Evolutionary conservation across 2,113 vertebrate species (phyloP).

Genomic region (Zosterops hypoxanthus): DNA sequence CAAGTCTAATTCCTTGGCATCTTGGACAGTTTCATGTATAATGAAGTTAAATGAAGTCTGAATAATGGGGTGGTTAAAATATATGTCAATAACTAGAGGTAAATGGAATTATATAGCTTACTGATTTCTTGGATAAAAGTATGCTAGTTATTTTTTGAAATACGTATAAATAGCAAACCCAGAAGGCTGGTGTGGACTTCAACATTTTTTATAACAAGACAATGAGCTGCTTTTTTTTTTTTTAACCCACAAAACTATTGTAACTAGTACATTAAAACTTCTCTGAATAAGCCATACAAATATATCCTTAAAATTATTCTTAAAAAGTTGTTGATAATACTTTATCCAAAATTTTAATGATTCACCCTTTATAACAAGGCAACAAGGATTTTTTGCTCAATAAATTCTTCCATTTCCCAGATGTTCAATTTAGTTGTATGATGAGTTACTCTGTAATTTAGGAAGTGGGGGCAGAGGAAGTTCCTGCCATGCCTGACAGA

Average conservation of each 20-base stretch:
- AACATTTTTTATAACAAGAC: neutral
- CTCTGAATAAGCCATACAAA: neutral
- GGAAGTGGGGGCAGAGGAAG: neutral
- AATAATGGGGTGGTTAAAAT: neutral
- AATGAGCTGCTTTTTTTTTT: neutral
- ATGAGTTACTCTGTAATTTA: neutral
- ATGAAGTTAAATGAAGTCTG: neutral
- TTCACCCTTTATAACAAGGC: neutral
- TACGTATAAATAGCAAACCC: neutral
- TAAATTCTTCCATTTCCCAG: neutral
- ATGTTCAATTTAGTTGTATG: neutral
- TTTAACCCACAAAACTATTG: rapidly evolving
- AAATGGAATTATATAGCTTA: neutral
- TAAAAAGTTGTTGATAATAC: neutral
- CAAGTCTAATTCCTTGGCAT: neutral
- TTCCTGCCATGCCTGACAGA: neutral
- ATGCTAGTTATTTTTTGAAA: neutral
- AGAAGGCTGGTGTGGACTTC: neutral
- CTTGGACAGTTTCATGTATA: neutral
- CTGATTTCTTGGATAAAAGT: neutral
- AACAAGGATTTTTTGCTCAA: neutral
- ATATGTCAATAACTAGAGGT: neutral
- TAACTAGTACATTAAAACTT: neutral
- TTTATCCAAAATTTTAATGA: neutral
- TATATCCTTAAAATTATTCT: neutral